phyloP scores from a whole-genome alignment of 2,888 invertebrate genomes.

The Drosophila pullipes region DNA sequence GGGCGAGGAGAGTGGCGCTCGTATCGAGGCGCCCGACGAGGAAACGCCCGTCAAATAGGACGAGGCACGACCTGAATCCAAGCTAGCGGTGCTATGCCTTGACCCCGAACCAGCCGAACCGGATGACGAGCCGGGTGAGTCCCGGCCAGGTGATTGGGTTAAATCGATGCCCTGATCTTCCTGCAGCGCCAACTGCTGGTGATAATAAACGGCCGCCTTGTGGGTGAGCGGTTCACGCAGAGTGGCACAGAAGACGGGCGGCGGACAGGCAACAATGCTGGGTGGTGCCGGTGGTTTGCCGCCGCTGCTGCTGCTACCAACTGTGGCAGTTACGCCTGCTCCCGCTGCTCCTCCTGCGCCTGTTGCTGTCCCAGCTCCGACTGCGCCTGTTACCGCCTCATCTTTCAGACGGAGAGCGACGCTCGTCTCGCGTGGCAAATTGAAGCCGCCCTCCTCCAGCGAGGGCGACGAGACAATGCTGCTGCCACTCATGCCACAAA shows the following conservation, averaged over 20 bases:
- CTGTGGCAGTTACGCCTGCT: conserved; percentile 61
- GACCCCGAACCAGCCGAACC: conserved; percentile 95
- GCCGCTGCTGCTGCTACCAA: conserved; percentile 37
- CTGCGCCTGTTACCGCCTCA: conserved; percentile 68
- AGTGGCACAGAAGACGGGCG: conserved; percentile 89
- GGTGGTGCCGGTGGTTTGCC: conserved; percentile 83
- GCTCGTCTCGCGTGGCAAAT: conserved; percentile 85
- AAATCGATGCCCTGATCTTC: conserved; percentile 96
- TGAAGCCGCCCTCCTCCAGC: conserved; percentile 85
- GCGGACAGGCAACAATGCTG: conserved; percentile 86
- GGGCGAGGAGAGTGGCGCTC: conserved; percentile 87
- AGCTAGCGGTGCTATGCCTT: conserved; percentile 93
- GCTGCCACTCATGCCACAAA: conserved; percentile 82
- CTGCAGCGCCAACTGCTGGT: conserved; percentile 92
- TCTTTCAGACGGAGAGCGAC: conserved; percentile 85
- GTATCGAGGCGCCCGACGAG: conserved; percentile 85
- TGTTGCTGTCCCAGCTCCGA: conserved; percentile 74
- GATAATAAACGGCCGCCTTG: conserved; percentile 92
- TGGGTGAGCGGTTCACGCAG: conserved; percentile 89
- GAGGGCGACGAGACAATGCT: conserved; percentile 85
- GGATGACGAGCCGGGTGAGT: conserved; percentile 95
- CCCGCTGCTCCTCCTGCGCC: conserved; percentile 80
- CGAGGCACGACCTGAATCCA: conserved; percentile 97
- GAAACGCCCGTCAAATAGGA: conserved; percentile 88
- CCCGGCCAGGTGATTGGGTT: conserved; percentile 96